These are phyloP conservation scores for Neoaliturus tenellus DNA, from an alignment of 2,888 invertebrate species.

Conservation along the genomic window DNA sequence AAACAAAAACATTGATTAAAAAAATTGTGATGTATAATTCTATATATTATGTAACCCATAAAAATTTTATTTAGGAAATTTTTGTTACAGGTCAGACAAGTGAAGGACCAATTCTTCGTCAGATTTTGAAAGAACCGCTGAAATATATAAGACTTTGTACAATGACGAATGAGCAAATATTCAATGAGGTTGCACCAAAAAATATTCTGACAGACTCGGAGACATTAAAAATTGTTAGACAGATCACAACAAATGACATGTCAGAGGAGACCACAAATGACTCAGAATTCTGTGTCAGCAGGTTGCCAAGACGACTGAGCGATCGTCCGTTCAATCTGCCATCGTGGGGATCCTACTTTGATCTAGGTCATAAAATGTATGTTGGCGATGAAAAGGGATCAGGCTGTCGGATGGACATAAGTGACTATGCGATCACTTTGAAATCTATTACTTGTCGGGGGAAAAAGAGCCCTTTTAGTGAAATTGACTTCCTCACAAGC, in stretches of 20 bases:
- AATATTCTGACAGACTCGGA: not conserved
- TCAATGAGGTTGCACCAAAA: slow-evolving; percentile 4
- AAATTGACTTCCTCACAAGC: not conserved
- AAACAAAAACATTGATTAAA: too few species aligned
- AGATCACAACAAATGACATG: not conserved
- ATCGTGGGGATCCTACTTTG: slow-evolving; percentile 15
- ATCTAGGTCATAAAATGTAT: not conserved
- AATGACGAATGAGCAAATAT: slow-evolving; percentile 1
- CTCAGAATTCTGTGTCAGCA: not conserved
- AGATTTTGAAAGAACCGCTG: slow-evolving; percentile 12
- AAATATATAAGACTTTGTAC: slow-evolving; percentile 27
- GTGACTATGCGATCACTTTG: not conserved
- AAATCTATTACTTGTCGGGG: not conserved
- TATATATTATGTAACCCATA: too few species aligned
- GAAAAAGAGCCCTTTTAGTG: slow-evolving; percentile 15
- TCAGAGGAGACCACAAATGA: not conserved
- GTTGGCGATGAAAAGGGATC: slow-evolving; percentile 7
- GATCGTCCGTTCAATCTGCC: not conserved
- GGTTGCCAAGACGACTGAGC: not conserved
- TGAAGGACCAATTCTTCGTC: not conserved
- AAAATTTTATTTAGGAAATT: too few species aligned
- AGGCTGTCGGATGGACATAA: slow-evolving; percentile 4
- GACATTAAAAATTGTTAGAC: slow-evolving; percentile 1
- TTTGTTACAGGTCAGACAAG: slow-evolving; percentile 6
- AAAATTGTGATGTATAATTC: too few species aligned